Evolutionary conservation across 1,140 invertebrate genomes (phyloP).

Genomic region (Myzus persicae): DNA sequence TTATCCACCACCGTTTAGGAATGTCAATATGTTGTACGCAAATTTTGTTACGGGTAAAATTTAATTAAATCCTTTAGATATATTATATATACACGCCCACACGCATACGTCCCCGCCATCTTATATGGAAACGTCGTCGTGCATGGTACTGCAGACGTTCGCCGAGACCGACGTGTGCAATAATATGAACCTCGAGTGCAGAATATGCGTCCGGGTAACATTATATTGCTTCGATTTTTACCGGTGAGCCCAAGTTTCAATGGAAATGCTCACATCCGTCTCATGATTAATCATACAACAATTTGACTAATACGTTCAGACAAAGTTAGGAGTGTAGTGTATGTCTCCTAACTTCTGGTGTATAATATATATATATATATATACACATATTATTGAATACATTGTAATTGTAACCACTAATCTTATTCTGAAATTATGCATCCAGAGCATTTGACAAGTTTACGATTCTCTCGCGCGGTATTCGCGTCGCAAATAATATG

Average conservation of each 20-base stretch:
- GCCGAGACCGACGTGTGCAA: neutral
- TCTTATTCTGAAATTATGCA: no score
- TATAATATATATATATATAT: no score
- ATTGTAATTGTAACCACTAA: no score
- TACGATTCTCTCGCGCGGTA: no score
- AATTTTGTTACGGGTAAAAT: constrained; percentile 1
- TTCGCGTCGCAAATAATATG: no score
- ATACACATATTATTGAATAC: no score
- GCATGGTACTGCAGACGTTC: neutral
- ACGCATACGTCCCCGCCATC: neutral
- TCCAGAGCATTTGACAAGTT: no score
- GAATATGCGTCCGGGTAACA: neutral
- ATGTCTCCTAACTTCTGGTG: no score
- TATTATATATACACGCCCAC: neutral
- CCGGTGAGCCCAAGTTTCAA: neutral
- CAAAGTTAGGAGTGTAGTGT: no score
- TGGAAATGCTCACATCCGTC: neutral
- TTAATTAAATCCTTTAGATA: constrained; percentile 9
- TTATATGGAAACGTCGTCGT: neutral
- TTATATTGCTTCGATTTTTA: neutral
- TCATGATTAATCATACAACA: neutral
- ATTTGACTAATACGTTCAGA: no score
- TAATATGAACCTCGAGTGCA: neutral
- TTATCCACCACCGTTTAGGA: neutral
- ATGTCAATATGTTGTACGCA: neutral